Base-by-base conservation (phyloP, 2,888 invertebrate genomes). In the Calliphora vomitoria region DNA sequence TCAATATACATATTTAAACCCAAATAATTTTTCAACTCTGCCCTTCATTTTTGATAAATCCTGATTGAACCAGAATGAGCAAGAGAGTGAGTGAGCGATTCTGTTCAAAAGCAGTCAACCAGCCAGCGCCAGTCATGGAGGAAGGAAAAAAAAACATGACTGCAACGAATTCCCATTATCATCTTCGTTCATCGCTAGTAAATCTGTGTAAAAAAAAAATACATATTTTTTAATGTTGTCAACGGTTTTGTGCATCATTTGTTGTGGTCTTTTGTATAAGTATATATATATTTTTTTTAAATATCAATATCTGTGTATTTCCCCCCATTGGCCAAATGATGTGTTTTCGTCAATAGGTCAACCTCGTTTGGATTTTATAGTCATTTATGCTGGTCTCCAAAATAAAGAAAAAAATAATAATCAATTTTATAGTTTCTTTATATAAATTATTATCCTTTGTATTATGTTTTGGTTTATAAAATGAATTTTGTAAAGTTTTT, bases 201-300 rank as follows among this genome's bases (percentile, higher is more conserved):
- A 72, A 64, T 64, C n/a, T 66, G 6, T 38, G 8, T 35, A 66
- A 35, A 62, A 66, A 62, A 66, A 75, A n/a, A n/a, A 31, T 31
- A 74, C 31, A 44, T 44, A 38, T 11, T 41, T 58, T 38, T 80
- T 72, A 74, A 82, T 82, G 74, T 82, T 74, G 15, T 74, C 74
- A 18, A 47, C 35, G 82, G 72, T 69, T 82, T 76, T 76, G 20
- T 58, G 41, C 62, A 76, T 82, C 82, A 82, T 82, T 82, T 82
- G 69, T 62, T 76, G 68, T 74, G 66, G 74, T 53, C 35, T 35
- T 8, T 71, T 71, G 25, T 68, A 13, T 82, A 66, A 44, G 38
- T 35, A 47, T 10, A 71, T 31, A 25, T 47, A n/a, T n/a, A n/a
- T 47, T 25, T 47, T 20, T 47, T 69, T 47, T 8, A 41, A 55